Evolutionary conservation across 1,140 invertebrate genomes (phyloP), one percentile per base, ranked within the genome.

Genomic region (Scaptodrosophila lebanonensis): DNA sequence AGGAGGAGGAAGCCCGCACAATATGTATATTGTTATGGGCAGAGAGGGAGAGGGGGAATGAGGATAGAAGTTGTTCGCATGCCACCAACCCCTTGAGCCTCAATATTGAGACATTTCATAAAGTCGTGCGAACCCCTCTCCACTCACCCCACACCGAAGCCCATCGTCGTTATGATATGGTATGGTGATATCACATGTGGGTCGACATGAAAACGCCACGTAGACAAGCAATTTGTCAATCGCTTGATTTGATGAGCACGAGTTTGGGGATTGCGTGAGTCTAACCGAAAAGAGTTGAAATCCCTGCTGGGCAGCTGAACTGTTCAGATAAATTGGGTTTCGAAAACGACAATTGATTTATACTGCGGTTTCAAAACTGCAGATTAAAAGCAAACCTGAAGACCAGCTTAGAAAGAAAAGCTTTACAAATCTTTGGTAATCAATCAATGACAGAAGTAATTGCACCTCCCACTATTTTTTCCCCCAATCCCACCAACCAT

Each of bases 221-320:
- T 70, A 82, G 76, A 70, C 68, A 69, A 62, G 69, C 75, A 70
- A 79, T 79, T 79, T 79, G 75, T 79, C 75, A 82, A 79, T 82
- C 44, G 68, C 42, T 69, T 66, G 68, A 69, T 79, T 79, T 77
- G 72, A 77, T 71, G 67, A 70, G 63, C 66, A n/a, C n/a, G n/a
- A n/a, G n/a, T n/a, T n/a, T n/a, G n/a, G n/a, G n/a, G n/a, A n/a
- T n/a, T n/a, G n/a, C n/a, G n/a, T n/a, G n/a, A n/a, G n/a, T n/a
- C n/a, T n/a, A n/a, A n/a, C 47, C 25, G 25, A 16, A 1, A 8
- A 15, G 48, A 16, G 36, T 38, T 27, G 25, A 36, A 58, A 63
- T 44, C 38, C 43, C 52, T 40, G 30, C 15, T 20, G 36, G 15
- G 17, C 43, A 53, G 39, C 20, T 29, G n/a, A n/a, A n/a, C n/a